These are phyloP conservation scores for Spilogale gracilis DNA, from an alignment of 2,113 vertebrate genomes.

Conservation along the genomic window DNA sequence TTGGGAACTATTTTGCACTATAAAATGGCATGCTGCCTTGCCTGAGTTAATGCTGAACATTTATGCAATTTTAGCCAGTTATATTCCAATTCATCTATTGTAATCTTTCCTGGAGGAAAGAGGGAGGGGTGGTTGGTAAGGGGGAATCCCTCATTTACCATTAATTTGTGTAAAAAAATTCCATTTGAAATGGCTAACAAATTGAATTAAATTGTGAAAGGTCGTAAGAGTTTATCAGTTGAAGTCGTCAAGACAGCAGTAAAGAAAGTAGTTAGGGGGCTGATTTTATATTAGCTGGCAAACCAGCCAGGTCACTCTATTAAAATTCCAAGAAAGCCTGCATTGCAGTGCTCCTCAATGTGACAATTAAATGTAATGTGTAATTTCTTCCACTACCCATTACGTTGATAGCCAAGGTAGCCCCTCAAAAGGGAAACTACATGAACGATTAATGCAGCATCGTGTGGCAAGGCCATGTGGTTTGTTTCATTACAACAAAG, in stretches of 20 bases:
- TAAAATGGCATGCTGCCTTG: slow-evolving; percentile 28
- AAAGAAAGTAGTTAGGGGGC: slow-evolving; percentile 61
- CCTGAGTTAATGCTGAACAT: slow-evolving; percentile 40
- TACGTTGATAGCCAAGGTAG: not conserved
- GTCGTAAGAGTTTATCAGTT: slow-evolving; percentile 44
- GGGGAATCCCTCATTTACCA: slow-evolving; percentile 46
- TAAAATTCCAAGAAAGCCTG: slow-evolving; percentile 72
- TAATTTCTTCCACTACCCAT: slow-evolving; percentile 71
- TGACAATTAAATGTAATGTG: slow-evolving; percentile 52
- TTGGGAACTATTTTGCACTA: not conserved
- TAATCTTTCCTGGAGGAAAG: slow-evolving; percentile 66
- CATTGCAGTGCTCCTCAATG: not conserved
- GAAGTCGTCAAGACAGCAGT: not conserved
- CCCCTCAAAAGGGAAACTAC: not conserved
- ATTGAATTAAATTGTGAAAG: slow-evolving; percentile 76
- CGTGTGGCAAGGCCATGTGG: not conserved
- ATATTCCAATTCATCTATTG: slow-evolving; percentile 61
- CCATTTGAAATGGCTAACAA: slow-evolving; percentile 73
- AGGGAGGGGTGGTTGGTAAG: not conserved
- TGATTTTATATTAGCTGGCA: slow-evolving; percentile 59
- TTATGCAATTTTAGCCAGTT: slow-evolving; percentile 62
- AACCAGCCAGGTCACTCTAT: not conserved
- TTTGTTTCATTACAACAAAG: slow-evolving; percentile 55
- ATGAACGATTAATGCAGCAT: not conserved
- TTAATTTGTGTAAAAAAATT: slow-evolving; percentile 69